Evolutionary conservation across 2,797 vertebrate species (phyloP), one percentile per base, ranked within the genome.

Genomic region (Neosilurus hyrtlii): DNA sequence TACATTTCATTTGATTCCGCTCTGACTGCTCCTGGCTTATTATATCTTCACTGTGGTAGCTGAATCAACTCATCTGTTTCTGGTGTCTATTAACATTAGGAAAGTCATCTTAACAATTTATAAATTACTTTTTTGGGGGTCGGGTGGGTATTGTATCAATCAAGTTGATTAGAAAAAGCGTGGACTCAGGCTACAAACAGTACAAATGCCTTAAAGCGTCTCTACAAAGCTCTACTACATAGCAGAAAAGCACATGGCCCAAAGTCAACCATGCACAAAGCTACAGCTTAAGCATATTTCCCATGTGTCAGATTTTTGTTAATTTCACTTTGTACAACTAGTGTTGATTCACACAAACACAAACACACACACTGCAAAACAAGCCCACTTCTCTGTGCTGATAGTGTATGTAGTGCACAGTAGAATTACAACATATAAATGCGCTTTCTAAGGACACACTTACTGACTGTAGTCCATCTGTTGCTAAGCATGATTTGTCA

Each of bases 361-460:
- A 43, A 2, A 43, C 37, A 6, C 78, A 30, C 62, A 43, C 68
- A 57, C 16, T 59, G 24, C 22, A 78, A 61, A 30, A 68, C 83
- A 18, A 24, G 70, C 62, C 70, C 70, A 84, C 22, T 52, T 73
- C 63, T 84, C 80, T 79, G 65, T 54, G 81, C 61, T 82, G 72
- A 57, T 79, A 56, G 68, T 74, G 37, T 77, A 20, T 37, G 52
- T 78, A 43, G 26, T 49, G 66, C 62, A 68, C 22, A 26, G 54
- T 62, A 57, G 65, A 52, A 63, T 78, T 43, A 59, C 12, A 72
- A 61, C 1, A 77, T 15, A 75, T 76, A 7, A 15, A 43, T 62
- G 35, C 16, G 52, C 2, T 15, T 52, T 52, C 24, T 11, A 56
- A 15, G 52, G 8, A 43, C 7, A 76, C 35, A n/a, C 15, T 14